phyloP scores from a whole-genome alignment of 2,888 invertebrate genomes.

The Pasiphila rectangulata region DNA sequence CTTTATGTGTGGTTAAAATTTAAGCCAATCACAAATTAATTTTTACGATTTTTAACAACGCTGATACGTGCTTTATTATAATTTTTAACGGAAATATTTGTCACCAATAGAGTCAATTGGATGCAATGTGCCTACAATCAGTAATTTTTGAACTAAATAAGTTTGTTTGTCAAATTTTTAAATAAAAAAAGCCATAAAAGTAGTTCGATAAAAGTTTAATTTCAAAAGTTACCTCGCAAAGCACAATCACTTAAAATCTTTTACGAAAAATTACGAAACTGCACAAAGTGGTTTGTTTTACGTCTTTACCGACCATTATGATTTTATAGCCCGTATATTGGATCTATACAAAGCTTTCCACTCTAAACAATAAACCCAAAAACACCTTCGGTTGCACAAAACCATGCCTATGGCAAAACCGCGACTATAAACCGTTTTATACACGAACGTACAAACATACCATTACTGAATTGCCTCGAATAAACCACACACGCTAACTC shows the following conservation, averaged over 20 bases:
- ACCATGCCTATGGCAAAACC: constrained; percentile 69
- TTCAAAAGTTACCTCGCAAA: not conserved
- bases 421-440: constrained; percentile 67
- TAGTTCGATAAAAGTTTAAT: too few species aligned
- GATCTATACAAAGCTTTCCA: constrained; percentile 70
- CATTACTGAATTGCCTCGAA: constrained; percentile 65
- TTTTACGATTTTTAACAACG: too few species aligned
- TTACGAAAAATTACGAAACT: constrained; percentile 32
- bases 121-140: too few species aligned
- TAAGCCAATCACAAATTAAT: too few species aligned
- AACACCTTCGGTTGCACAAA: constrained; percentile 76
- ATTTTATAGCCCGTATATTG: constrained; percentile 59
- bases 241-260: constrained; percentile 20
- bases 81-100: too few species aligned
- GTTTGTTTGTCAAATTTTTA: not conserved
- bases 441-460: constrained; percentile 54
- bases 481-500: constrained; percentile 70
- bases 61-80: too few species aligned
- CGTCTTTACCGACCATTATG: constrained; percentile 42
- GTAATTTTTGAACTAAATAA: not conserved
- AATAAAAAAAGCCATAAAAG: too few species aligned
- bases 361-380: constrained; percentile 74
- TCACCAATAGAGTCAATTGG: too few species aligned
- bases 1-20: too few species aligned
- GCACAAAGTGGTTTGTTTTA: constrained; percentile 27